Base-by-base conservation (phyloP, 2,797 vertebrate genomes). In the Macropodus opercularis region DNA sequence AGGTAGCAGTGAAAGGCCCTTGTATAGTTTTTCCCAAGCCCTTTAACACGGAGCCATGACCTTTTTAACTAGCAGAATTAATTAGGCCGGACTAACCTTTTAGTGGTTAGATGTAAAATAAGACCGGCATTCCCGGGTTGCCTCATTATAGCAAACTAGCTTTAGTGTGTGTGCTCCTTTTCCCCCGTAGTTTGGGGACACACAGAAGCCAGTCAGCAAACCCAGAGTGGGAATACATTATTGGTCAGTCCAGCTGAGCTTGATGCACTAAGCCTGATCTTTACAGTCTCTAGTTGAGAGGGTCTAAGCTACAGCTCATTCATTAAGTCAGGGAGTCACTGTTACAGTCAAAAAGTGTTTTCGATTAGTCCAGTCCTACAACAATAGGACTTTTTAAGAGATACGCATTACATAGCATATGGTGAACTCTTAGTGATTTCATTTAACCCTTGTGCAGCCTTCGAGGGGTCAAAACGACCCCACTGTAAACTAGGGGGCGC, bases 1-100 rank as follows among this genome's bases (percentile, higher is more conserved):
- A 91, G 87, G 75, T 77, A 71, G 79, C 74, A 35, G 70, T 69
- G 62, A 79, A 72, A 72, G 65, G 58, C 74, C 77, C 71, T 81
- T 54, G 65, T 80, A 76, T 67, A 75, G 67, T 63, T 75, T 76
- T 80, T 80, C 88, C 86, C 86, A 59, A 83, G 85, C 80, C 84
- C 81, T 89, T 86, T 87, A 82, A 75, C 86, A 86, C 69, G 59
- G 79, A 83, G 85, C 80, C 65, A 58, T 92, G 91, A 92, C 91
- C 91, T 94, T 93, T 93, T 88, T 93, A 92, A 92, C 88, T 72
- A 87, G 80, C 72, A 58, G 73, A 88, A 90, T 92, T 93, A 93
- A 93, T 93, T 92, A 89, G 90, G 80, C 77, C 15, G 53, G 65
- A 71, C 84, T 91, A 93, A 93, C 92, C 91, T 93, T 93, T 92